These are phyloP conservation scores for Fulica atra DNA, from an alignment of 2,113 vertebrate species.

Conservation along the genomic window DNA sequence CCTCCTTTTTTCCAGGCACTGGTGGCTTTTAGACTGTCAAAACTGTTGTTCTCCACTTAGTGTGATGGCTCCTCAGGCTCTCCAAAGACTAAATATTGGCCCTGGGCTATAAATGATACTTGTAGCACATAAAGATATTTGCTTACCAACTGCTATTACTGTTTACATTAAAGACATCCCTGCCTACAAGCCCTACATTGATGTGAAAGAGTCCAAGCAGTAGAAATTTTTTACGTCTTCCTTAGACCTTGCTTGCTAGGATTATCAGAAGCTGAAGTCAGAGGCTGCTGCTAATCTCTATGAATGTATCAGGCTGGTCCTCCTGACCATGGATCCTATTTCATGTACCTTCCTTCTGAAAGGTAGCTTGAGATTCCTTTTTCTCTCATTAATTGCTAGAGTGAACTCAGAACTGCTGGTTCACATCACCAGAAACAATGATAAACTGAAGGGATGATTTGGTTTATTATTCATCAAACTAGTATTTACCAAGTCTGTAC, in stretches of 20 bases:
- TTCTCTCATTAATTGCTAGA: background rate
- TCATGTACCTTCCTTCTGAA: background rate
- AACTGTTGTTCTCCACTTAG: background rate
- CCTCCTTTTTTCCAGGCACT: background rate
- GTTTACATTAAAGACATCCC: background rate
- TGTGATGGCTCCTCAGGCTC: background rate
- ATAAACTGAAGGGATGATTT: background rate
- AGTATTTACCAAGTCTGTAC: background rate
- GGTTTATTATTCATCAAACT: background rate
- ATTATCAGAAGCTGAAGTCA: background rate
- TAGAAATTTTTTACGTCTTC: background rate
- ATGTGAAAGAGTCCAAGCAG: background rate
- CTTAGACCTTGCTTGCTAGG: background rate
- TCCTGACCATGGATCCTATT: background rate
- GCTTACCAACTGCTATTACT: background rate
- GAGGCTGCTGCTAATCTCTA: background rate
- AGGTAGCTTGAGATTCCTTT: background rate
- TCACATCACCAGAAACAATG: background rate
- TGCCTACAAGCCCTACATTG: background rate
- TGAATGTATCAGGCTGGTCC: background rate
- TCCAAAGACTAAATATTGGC: background rate
- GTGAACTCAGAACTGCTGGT: background rate
- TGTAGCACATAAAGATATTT: rapidly evolving
- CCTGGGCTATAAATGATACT: background rate
- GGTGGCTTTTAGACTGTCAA: background rate